Percentiles rank a stretch among this genome's conserved stretches.
phyloP scores from a whole-genome alignment of 2,113 vertebrate species.

The Oncorhynchus gorbuscha region DNA sequence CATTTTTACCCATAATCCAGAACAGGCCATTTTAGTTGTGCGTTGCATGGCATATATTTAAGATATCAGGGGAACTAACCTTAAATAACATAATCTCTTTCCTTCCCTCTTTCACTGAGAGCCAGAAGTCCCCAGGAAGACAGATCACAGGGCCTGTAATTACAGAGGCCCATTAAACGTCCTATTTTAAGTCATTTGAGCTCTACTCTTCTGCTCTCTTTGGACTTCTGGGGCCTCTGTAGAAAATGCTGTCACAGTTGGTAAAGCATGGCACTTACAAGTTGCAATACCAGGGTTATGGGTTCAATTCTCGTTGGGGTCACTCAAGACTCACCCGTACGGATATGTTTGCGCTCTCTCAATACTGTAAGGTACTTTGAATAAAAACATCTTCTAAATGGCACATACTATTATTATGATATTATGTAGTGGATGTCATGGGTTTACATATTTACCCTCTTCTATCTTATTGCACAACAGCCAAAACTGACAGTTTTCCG shows the following conservation, averaged over 20 bases:
- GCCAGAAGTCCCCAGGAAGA: constrained; percentile 24
- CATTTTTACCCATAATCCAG: not conserved
- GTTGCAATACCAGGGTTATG: too few relatives aligned
- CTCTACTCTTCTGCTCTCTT: not conserved
- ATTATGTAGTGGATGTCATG: not conserved
- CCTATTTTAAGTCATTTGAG: constrained; percentile 2
- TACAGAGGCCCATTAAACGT: constrained; percentile 11
- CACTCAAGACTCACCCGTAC: too few relatives aligned
- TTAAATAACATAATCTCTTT: constrained; percentile 2
- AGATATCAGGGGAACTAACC: constrained; percentile 6
- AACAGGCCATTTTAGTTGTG: not conserved
- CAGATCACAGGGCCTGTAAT: constrained; percentile 47
- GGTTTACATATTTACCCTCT: not conserved
- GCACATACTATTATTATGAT: not conserved
- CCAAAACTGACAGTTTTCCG: not conserved
- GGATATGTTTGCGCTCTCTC: too few relatives aligned
- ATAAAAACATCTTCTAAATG: too few relatives aligned
- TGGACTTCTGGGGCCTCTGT: not conserved
- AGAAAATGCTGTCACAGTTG: not conserved
- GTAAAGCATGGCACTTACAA: not conserved
- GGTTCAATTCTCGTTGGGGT: not conserved
- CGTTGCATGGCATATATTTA: not conserved
- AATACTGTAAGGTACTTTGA: too few relatives aligned
- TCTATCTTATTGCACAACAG: not conserved
- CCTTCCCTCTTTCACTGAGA: constrained; percentile 24